Percentiles rank a stretch among this genome's conserved stretches.
phyloP scores from a whole-genome alignment of 64 coral and sea anemone genomes.

The Stichodactyla helianthus region DNA sequence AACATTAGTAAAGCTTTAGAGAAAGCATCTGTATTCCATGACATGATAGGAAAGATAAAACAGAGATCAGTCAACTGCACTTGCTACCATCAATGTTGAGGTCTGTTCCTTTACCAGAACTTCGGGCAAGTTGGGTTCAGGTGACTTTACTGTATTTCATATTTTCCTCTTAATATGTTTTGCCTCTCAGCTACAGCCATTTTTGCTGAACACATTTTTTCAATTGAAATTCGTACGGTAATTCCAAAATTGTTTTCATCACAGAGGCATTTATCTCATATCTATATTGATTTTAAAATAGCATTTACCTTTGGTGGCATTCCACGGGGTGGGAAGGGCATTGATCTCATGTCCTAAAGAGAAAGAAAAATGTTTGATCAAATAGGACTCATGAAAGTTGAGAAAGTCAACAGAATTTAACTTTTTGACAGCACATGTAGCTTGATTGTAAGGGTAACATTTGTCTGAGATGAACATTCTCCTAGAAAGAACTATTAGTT shows the following conservation, averaged over 20 bases:
- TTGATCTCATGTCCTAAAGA: constrained; percentile 13
- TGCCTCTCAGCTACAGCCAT: constrained; percentile 25
- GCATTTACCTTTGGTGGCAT: constrained; percentile 43
- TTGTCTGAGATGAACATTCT: too few relatives aligned
- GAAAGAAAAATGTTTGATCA: not conserved
- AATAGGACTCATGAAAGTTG: too few relatives aligned
- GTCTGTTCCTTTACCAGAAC: too few relatives aligned
- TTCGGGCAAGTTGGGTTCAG: too few relatives aligned
- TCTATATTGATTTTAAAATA: not conserved
- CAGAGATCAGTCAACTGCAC: too few relatives aligned
- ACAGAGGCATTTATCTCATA: not conserved
- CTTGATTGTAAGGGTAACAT: too few relatives aligned
- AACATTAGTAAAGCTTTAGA: too few relatives aligned
- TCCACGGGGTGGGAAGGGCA: constrained; percentile 18
- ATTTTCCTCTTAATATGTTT: not conserved
- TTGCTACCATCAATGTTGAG: too few relatives aligned
- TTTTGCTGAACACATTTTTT: constrained; percentile 16
- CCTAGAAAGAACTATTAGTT: too few relatives aligned
- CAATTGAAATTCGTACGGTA: constrained; percentile 22
- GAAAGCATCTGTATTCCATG: too few relatives aligned
- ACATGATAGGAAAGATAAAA: too few relatives aligned
- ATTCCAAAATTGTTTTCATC: constrained; percentile 19
- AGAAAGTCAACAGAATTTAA: not conserved
- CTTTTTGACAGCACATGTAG: not conserved
- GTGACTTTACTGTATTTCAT: too few relatives aligned